These are phyloP conservation scores for Bombus difficillimus DNA, from an alignment of 1,140 invertebrate species.

Conservation along the genomic window DNA sequence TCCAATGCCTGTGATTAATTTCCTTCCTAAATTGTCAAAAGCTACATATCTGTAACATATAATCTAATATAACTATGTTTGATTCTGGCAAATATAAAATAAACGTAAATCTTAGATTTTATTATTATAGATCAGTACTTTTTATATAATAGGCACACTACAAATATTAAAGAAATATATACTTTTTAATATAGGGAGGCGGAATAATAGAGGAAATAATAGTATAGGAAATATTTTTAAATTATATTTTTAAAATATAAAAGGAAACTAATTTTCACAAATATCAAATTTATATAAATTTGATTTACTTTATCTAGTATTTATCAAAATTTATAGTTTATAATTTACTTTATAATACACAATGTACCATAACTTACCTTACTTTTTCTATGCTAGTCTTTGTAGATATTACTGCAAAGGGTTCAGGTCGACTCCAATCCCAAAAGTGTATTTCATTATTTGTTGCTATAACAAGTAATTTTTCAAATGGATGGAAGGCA, in stretches of 20 bases:
- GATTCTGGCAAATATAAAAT: conserved; percentile 30
- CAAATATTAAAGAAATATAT: too few species aligned
- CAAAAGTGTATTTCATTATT: conserved; percentile 94
- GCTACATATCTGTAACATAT: conserved; percentile 88
- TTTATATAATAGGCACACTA: too few species aligned
- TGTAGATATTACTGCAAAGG: conserved; percentile 88
- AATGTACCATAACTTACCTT: conserved; percentile 81
- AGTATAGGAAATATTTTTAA: too few species aligned
- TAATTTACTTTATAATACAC: conserved; percentile 25
- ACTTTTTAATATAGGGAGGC: too few species aligned
- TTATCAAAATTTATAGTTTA: neutral
- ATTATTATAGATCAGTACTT: too few species aligned
- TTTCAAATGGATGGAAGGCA: conserved; percentile 93
- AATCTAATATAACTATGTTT: conserved; percentile 1
- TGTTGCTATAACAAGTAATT: conserved; percentile 92
- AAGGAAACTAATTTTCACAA: too few species aligned
- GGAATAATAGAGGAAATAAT: too few species aligned
- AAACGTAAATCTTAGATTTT: neutral
- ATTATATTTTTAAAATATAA: too few species aligned
- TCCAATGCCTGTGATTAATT: conserved; percentile 93
- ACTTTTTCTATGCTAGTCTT: conserved; percentile 90
- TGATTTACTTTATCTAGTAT: neutral
- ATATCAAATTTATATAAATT: neutral
- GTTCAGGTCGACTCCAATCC: conserved; percentile 92
- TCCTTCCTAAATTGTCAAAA: conserved; percentile 92